A percentile compares a stretch with the other conserved stretches of the same genome.
Evolutionary conservation across 1,140 invertebrate genomes (phyloP).

Genomic region (Temnothorax curvispinosus): DNA sequence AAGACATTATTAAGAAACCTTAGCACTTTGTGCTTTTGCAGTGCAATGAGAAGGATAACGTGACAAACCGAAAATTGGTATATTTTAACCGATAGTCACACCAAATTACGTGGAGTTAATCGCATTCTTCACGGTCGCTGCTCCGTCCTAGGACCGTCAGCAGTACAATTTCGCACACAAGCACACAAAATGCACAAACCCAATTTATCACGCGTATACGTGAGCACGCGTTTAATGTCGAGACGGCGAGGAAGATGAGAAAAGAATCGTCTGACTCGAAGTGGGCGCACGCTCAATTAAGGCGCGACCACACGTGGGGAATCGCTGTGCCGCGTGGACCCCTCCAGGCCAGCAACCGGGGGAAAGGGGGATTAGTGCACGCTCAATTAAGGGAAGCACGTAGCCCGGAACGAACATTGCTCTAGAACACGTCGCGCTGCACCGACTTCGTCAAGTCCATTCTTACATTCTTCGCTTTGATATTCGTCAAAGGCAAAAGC

Average conservation of each 20-base stretch:
- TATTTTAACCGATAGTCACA: conserved; percentile 11
- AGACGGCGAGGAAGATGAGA: conserved; percentile 33
- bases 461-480: conserved; percentile 42
- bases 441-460: conserved; percentile 61
- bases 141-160: neutral
- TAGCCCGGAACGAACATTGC: conserved; percentile 84
- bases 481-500: conserved; percentile 8
- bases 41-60: neutral
- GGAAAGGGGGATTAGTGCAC: conserved; percentile 63
- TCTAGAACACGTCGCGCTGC: conserved; percentile 73
- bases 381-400: conserved; percentile 81
- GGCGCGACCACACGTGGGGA: conserved; percentile 35
- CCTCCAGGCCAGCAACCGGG: neutral
- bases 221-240: conserved; percentile 13
- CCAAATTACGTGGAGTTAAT: conserved; percentile 41
- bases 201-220: conserved; percentile 34
- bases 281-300: conserved; percentile 57
- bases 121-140: conserved; percentile 25
- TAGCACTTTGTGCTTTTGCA: neutral
- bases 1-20: neutral
- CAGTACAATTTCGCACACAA: conserved; percentile 22
- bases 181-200: conserved; percentile 7
- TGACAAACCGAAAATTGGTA: neutral
- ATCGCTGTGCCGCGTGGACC: neutral
- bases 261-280: conserved; percentile 36